Percentiles rank a stretch among this genome's conserved stretches.
These are phyloP conservation scores for Alouatta palliata DNA, from an alignment of 2,113 vertebrate species.

Conservation along the genomic window DNA sequence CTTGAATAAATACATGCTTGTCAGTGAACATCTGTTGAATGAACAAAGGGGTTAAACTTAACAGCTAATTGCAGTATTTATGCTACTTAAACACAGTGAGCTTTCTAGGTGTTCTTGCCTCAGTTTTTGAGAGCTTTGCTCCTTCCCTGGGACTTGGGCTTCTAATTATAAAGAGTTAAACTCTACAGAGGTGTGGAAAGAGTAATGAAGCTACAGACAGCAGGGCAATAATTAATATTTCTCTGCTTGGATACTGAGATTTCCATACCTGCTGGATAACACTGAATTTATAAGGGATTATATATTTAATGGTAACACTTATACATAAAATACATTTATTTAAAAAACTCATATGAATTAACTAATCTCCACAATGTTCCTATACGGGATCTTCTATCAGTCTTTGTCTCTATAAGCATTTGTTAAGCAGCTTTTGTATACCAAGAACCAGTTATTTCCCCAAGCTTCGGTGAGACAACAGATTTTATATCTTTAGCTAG, in stretches of 20 bases:
- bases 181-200: not conserved
- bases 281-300: not conserved
- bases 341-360: not conserved
- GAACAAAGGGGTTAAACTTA: not conserved
- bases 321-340: not conserved
- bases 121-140: constrained; percentile 11
- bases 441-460: not conserved
- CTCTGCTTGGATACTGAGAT: not conserved
- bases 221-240: not conserved
- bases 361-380: not conserved
- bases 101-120: not conserved
- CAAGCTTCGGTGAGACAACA: constrained; percentile 52
- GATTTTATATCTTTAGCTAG: constrained; percentile 5
- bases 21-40: not conserved
- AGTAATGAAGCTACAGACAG: not conserved
- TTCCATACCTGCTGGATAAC: not conserved
- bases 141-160: not conserved
- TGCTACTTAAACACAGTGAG: not conserved
- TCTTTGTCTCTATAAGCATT: not conserved
- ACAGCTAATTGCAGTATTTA: not conserved
- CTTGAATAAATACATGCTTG: not conserved
- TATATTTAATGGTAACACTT: not conserved
- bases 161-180: not conserved
- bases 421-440: constrained; percentile 7
- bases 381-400: not conserved